Evolutionary conservation across 2,797 vertebrate species (phyloP).

Genomic region (Petrocephalus schoutedeni): DNA sequence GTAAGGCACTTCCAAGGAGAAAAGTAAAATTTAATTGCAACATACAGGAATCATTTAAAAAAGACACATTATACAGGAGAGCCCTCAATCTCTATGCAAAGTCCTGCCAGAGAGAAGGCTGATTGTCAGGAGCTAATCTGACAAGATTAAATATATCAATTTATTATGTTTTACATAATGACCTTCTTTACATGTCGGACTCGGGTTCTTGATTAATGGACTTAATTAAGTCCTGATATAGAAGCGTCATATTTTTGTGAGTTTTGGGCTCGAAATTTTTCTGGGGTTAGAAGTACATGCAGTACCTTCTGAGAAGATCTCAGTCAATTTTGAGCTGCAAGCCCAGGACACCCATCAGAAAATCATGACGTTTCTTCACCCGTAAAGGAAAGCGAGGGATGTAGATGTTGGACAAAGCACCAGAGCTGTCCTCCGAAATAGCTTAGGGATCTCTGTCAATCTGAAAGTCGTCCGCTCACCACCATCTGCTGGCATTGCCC

Average conservation of each 20-base stretch:
- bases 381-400: not conserved
- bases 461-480: not conserved
- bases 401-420: not conserved
- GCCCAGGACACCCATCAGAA: not conserved
- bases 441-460: not conserved
- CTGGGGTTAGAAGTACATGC: not conserved
- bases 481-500: not conserved
- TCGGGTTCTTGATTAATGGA: not conserved
- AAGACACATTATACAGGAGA: not conserved
- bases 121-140: not conserved
- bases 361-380: not conserved
- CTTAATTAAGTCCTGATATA: not conserved
- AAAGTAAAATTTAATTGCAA: conserved; percentile 17
- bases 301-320: not conserved
- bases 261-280: not conserved
- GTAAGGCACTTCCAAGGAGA: not conserved
- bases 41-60: not conserved
- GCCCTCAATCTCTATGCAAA: not conserved
- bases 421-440: not conserved
- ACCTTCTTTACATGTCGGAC: not conserved
- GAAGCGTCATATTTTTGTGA: conserved; percentile 1
- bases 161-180: conserved; percentile 7
- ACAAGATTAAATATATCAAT: conserved; percentile 14
- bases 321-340: not conserved
- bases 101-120: not conserved